Evolutionary conservation across 2,888 invertebrate species (phyloP), one percentile per base, ranked within the genome.

Genomic region (Sphaeridia pumilis): DNA sequence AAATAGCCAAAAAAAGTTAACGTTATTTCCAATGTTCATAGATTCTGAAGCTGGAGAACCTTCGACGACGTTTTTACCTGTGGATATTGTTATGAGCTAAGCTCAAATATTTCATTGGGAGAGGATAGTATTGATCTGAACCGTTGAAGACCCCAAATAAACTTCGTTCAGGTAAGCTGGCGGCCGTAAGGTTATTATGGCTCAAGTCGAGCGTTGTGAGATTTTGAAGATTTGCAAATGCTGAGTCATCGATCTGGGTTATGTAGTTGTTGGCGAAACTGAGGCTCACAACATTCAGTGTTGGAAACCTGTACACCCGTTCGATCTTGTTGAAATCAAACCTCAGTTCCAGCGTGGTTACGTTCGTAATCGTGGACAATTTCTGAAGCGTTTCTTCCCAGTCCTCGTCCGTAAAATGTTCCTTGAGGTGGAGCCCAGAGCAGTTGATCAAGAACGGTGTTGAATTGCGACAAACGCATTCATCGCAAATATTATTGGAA

Each of bases 21-120:
- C 38, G 17, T 31, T 31, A 31, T 7, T 31, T n/a, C n/a, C n/a
- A n/a, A n/a, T n/a, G n/a, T 49, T 10, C 28, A 42, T 26, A n/a
- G 31, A 25, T 17, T 14, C 5, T 20, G 46, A 12, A 26, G 24
- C 22, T 3, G 28, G 14, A 20, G 24, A 26, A 36, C 12, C 20
- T 20, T 25, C 26, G n/a, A 46, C 27, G n/a, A 51, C 20, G 7
- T 35, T 49, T 28, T 52, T 48, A 58, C 56, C 54, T 47, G 38
- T 64, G 61, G 50, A 64, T 64, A 5, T 44, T 46, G 34, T 64
- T 64, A 24, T 56, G 51, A 7, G 53, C 45, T 50, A 64, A 38
- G 45, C 59, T 58, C 4, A 64, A 46, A 50, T 57, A 56, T 21
- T 41, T 41, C n/a, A 62, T 14, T 10, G 53, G 42, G 12, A 62